A percentile compares a stretch with the other conserved stretches of the same genome.
Conservation (phyloP, 53 echinoderm and acorn worm species). For the Mesocentrotus franciscanus region DNA sequence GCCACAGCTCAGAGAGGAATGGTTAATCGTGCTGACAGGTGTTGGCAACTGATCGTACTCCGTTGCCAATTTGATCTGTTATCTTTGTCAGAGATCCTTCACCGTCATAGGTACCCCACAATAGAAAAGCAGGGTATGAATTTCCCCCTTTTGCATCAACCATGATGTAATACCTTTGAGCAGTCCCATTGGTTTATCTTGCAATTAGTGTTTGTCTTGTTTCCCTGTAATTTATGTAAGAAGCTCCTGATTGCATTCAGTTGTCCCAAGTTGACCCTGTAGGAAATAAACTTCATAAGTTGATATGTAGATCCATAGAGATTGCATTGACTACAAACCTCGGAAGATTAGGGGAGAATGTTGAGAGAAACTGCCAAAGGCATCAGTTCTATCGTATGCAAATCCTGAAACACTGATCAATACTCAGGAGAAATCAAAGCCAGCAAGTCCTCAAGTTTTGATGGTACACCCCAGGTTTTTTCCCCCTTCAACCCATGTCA, state of each 20-base stretch:
- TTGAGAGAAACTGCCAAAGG: slow-evolving; percentile 7
- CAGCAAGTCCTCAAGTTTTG: not conserved
- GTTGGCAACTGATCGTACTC: not conserved
- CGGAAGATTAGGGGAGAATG: not conserved
- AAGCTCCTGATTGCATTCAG: not conserved
- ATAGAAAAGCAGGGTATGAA: not conserved
- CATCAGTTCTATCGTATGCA: slow-evolving; percentile 12
- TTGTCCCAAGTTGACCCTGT: not conserved
- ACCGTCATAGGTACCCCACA: not conserved
- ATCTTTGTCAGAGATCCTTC: not conserved
- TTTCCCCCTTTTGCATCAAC: not conserved
- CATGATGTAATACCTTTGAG: not conserved
- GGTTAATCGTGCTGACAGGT: not conserved
- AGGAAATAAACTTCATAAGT: slow-evolving; percentile 10
- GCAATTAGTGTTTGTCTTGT: not conserved
- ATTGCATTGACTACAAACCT: not conserved
- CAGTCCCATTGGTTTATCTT: not conserved
- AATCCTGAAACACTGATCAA: slow-evolving; percentile 11
- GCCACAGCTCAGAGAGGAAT: slow-evolving; percentile 6
- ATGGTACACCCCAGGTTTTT: not conserved
- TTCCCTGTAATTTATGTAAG: not conserved
- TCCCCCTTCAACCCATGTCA: not conserved
- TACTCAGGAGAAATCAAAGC: slow-evolving; percentile 40
- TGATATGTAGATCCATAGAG: not conserved
- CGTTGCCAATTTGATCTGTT: slow-evolving; percentile 38